Percentiles rank a stretch among this genome's conserved stretches.
Conservation (phyloP, 2,888 invertebrate genomes). For the Microplitis deprimator region DNA sequence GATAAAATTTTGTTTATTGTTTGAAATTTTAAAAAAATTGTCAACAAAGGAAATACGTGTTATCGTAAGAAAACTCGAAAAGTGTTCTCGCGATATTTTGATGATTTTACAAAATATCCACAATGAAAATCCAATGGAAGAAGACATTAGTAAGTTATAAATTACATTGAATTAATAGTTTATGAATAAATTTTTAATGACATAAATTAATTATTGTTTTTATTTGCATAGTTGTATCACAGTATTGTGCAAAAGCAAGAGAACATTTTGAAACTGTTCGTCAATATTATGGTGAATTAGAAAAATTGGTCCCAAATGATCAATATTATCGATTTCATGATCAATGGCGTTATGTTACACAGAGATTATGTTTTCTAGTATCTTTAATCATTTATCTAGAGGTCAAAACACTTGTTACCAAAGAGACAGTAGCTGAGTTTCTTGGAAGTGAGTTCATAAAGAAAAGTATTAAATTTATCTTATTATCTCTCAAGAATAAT, state of each 20-base stretch:
- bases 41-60: conserved; percentile 77
- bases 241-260: conserved; percentile 78
- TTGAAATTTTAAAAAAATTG: neutral
- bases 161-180: conserved; percentile 24
- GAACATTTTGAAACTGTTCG: conserved; percentile 79
- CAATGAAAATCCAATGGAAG: conserved; percentile 77
- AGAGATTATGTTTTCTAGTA: conserved; percentile 84
- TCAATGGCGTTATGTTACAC: conserved; percentile 88
- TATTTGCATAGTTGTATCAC: conserved; percentile 72
- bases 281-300: conserved; percentile 77
- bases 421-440: conserved; percentile 83
- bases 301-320: conserved; percentile 79
- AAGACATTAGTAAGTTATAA: conserved; percentile 74
- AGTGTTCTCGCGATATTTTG: conserved; percentile 83
- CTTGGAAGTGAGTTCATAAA: conserved; percentile 78
- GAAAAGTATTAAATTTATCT: neutral
- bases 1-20: neutral
- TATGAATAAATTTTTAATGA: conserved; percentile 24
- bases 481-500: too few relatives aligned
- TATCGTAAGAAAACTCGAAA: conserved; percentile 84
- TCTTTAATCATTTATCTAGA: conserved; percentile 87
- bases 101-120: conserved; percentile 88
- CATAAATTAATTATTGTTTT: conserved; percentile 38
- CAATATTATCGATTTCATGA: conserved; percentile 92
- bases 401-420: conserved; percentile 81